phyloP scores from a whole-genome alignment of 2,888 invertebrate genomes.

The Tetheella fluctuosa region DNA sequence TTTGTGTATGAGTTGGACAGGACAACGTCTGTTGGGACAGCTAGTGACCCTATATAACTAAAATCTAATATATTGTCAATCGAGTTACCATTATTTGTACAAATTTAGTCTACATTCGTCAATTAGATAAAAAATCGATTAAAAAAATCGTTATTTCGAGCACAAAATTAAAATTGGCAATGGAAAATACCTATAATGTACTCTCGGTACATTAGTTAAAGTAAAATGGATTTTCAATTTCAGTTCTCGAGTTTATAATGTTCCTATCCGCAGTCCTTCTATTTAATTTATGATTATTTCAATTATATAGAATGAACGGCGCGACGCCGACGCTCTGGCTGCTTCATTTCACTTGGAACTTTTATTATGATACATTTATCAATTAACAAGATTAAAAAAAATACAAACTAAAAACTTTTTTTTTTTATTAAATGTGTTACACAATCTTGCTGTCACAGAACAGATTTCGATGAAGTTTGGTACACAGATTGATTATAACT shows the following conservation, averaged over 20 bases:
- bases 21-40: too few relatives aligned
- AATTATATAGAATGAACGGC: constrained; percentile 52
- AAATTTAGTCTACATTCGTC: background rate
- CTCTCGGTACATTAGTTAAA: constrained; percentile 51
- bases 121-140: background rate
- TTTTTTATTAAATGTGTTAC: too few relatives aligned
- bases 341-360: constrained; percentile 22
- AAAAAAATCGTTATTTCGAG: background rate
- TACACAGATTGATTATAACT: too few relatives aligned
- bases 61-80: too few relatives aligned
- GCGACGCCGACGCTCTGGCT: constrained; percentile 26
- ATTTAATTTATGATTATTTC: constrained; percentile 72
- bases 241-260: constrained; percentile 37
- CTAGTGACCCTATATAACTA: too few relatives aligned
- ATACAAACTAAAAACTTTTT: too few relatives aligned
- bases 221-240: constrained; percentile 57
- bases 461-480: too few relatives aligned
- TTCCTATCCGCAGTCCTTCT: constrained; percentile 42
- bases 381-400: too few relatives aligned
- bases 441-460: too few relatives aligned
- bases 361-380: too few relatives aligned
- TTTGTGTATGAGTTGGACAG: too few relatives aligned
- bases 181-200: background rate
- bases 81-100: too few relatives aligned
- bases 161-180: background rate